phyloP scores from a whole-genome alignment of 2,113 vertebrate species.

The Rhabdomys dilectus region DNA sequence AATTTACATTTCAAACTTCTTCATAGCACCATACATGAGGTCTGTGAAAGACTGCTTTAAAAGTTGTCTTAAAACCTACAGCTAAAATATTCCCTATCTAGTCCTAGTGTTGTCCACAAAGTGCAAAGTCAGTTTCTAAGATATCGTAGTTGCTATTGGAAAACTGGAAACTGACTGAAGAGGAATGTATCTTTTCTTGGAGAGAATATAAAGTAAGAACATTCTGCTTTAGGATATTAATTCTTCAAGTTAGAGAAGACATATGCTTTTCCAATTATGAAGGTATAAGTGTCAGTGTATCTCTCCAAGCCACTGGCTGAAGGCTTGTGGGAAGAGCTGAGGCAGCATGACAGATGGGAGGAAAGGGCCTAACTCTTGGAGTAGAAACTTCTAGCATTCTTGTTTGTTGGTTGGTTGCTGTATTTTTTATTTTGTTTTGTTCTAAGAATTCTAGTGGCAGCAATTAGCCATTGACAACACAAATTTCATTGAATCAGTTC shows the following conservation, averaged over 20 bases:
- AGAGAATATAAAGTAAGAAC: constrained; percentile 56
- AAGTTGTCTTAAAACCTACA: constrained; percentile 34
- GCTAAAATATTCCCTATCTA: constrained; percentile 59
- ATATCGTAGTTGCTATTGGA: constrained; percentile 63
- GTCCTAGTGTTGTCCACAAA: constrained; percentile 42
- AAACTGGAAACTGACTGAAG: constrained; percentile 3
- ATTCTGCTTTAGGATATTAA: constrained; percentile 80
- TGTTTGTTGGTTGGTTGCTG: neutral
- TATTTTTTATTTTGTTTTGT: neutral
- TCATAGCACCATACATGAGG: constrained; percentile 45
- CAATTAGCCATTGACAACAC: constrained; percentile 80
- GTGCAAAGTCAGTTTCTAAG: constrained; percentile 18
- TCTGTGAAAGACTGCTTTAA: constrained; percentile 67
- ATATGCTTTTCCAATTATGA: neutral
- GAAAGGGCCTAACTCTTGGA: neutral
- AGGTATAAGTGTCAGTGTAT: constrained; percentile 50
- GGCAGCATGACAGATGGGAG: neutral
- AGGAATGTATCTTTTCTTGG: neutral
- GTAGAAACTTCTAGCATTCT: neutral
- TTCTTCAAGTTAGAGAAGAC: constrained; percentile 52
- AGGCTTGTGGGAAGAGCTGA: neutral
- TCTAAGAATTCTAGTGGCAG: constrained; percentile 59
- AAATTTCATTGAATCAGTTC: constrained; percentile 61
- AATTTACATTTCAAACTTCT: constrained; percentile 34
- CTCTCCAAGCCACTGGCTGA: constrained; percentile 53